Evolutionary conservation across 2,888 invertebrate species (phyloP).

Genomic region (Oscheius sp.): DNA sequence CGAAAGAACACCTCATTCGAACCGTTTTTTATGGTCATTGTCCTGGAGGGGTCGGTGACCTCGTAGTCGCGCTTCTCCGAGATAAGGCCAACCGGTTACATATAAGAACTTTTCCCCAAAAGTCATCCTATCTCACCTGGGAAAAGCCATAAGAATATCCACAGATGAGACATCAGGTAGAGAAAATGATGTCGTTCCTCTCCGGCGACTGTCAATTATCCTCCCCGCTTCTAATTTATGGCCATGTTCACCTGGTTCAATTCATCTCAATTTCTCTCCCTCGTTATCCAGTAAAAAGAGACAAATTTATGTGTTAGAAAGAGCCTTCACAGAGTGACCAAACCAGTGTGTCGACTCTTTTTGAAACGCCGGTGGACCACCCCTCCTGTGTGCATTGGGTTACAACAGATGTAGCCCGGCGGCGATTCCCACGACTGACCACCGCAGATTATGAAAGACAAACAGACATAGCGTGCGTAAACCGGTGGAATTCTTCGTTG

Average conservation of each 20-base stretch:
- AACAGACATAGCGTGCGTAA: conserved; percentile 39
- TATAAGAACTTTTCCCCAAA: background rate
- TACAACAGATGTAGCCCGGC: conserved; percentile 32
- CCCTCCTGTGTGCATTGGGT: conserved; percentile 22
- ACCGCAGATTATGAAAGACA: conserved; percentile 37
- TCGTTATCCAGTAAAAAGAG: background rate
- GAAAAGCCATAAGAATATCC: background rate
- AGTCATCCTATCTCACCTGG: background rate
- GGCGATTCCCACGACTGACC: conserved; percentile 36
- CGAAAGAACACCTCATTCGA: conserved; percentile 34
- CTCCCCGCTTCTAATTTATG: background rate
- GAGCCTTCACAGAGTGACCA: background rate
- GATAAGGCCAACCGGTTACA: conserved; percentile 27
- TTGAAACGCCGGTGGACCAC: background rate
- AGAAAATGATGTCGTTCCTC: background rate
- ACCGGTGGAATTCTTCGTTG: conserved; percentile 35
- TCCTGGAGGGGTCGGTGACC: conserved; percentile 28
- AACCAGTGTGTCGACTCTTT: conserved; percentile 10
- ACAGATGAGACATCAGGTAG: background rate
- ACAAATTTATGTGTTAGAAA: background rate
- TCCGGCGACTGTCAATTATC: background rate
- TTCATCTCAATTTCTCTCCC: background rate
- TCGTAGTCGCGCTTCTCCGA: conserved; percentile 18
- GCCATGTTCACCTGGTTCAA: background rate
- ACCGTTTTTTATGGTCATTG: conserved; percentile 44